A percentile compares a stretch with the other conserved stretches of the same genome.
These are phyloP conservation scores for Bombus superbus DNA, from an alignment of 1,140 invertebrate genomes.

Conservation along the genomic window DNA sequence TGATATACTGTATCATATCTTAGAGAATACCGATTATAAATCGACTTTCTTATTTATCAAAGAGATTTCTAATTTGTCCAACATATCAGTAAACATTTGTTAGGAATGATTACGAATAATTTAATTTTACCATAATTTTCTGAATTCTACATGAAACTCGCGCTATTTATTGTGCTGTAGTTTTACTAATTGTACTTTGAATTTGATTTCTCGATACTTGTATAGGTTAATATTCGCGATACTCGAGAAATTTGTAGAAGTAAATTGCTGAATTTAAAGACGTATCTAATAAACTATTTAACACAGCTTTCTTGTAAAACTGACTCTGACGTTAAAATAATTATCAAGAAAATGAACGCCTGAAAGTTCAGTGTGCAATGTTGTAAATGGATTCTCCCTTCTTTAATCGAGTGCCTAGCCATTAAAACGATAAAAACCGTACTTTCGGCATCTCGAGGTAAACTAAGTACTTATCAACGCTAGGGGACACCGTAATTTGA, in stretches of 20 bases:
- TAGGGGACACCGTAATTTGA: constrained; percentile 70
- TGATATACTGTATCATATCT: not conserved
- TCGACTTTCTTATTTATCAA: not conserved
- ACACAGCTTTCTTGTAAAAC: no score
- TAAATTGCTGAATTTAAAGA: no score
- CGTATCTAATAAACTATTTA: no score
- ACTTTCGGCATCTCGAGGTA: constrained; percentile 65
- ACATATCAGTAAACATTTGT: no score
- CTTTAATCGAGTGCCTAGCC: constrained; percentile 55
- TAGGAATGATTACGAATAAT: not conserved
- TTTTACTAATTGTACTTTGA: not conserved
- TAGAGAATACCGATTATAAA: not conserved
- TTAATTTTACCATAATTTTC: not conserved
- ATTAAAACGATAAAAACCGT: constrained; percentile 71
- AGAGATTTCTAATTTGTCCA: not conserved
- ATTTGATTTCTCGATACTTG: not conserved
- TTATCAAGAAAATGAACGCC: not conserved
- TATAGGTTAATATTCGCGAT: no score
- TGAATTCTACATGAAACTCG: not conserved
- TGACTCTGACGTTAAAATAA: no score
- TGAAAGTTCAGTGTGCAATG: not conserved
- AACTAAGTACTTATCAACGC: constrained; percentile 67
- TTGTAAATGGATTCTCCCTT: not conserved
- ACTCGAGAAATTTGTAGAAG: no score
- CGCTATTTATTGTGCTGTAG: not conserved